Base-by-base conservation (phyloP, 2,113 vertebrate species). In the Toxotes chatareus region DNA sequence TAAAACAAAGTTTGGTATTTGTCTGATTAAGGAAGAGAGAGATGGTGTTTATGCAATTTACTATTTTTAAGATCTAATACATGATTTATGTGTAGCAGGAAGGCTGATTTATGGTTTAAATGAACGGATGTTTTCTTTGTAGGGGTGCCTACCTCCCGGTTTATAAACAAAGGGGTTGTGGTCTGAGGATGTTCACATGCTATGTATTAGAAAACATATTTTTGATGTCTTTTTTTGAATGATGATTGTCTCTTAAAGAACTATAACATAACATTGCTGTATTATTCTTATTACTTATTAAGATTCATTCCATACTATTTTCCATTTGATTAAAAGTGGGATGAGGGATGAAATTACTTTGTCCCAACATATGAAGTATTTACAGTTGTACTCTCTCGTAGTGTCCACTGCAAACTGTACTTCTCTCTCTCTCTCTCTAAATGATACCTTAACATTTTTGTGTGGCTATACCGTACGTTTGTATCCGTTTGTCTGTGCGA, bases 21-120 rank as follows among this genome's bases (percentile, higher is more conserved):
- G 86, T 80, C 76, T 47, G 56, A 83, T 71, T n/a, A 55, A 79
- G 75, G 19, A 79, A 84, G 80, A 88, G 71, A 66, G 82, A 88
- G 82, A 76, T 84, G 83, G 83, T 84, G 89, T 93, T 91, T 93
- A 94, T 94, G 93, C 93, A 94, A 94, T 92, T 93, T 88, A 85
- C 82, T 91, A 87, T 90, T 92, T 92, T 84, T 86, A 73, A 85
- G 56, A 84, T 80, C 73, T 86, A 77, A 86, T 74, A 82, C 44
- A 60, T 84, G 79, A 89, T 76, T 89, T 88, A 57, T 75, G 82
- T 92, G 90, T 93, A 93, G 91, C 93, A 92, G 61, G 77, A 70
- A 80, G 68, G 85, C 56, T 17, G 51, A 81, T 71, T 63, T 76
- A 55, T 73, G 49, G 68, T 86, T 87, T 27, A 59, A 77, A 79